phyloP scores from a whole-genome alignment of 2,113 vertebrate species.

The Phrynocephalus versicolor region DNA sequence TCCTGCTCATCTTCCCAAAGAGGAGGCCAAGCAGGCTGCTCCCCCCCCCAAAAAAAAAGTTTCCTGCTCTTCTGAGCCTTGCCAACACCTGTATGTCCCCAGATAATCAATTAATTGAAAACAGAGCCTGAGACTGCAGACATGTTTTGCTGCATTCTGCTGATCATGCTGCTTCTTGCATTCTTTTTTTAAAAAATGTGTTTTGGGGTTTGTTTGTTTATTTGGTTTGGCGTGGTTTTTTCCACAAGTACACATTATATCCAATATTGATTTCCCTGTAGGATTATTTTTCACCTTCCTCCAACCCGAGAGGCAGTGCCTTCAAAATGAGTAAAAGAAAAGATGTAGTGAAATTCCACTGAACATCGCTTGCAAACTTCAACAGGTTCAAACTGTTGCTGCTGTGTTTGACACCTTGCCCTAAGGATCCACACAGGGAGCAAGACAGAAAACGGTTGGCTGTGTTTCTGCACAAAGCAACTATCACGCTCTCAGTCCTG shows the following conservation, averaged over 20 bases:
- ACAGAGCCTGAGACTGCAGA: slow-evolving; percentile 39
- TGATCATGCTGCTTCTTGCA: too few relatives aligned
- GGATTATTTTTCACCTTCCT: neutral
- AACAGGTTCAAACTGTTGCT: neutral
- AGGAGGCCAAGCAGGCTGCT: slow-evolving; percentile 39
- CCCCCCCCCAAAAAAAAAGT: slow-evolving; percentile 46
- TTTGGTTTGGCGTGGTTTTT: too few relatives aligned
- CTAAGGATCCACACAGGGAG: too few relatives aligned
- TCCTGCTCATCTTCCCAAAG: slow-evolving; percentile 51
- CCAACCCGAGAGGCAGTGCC: neutral
- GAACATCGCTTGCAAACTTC: neutral
- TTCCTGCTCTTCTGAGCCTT: slow-evolving; percentile 47
- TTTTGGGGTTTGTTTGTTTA: slow-evolving; percentile 31
- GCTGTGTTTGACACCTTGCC: too few relatives aligned
- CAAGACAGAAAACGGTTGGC: neutral
- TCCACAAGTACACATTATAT: too few relatives aligned
- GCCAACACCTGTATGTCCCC: slow-evolving; percentile 47
- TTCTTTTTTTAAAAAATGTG: neutral
- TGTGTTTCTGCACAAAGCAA: neutral
- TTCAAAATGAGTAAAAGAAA: neutral
- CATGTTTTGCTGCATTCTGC: neutral
- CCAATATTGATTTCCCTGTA: slow-evolving; percentile 32
- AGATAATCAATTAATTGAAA: slow-evolving; percentile 49
- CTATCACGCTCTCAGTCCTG: too few relatives aligned
- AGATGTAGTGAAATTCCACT: too few relatives aligned